phyloP scores from a whole-genome alignment of 2,113 vertebrate genomes.

The Tursiops truncatus region DNA sequence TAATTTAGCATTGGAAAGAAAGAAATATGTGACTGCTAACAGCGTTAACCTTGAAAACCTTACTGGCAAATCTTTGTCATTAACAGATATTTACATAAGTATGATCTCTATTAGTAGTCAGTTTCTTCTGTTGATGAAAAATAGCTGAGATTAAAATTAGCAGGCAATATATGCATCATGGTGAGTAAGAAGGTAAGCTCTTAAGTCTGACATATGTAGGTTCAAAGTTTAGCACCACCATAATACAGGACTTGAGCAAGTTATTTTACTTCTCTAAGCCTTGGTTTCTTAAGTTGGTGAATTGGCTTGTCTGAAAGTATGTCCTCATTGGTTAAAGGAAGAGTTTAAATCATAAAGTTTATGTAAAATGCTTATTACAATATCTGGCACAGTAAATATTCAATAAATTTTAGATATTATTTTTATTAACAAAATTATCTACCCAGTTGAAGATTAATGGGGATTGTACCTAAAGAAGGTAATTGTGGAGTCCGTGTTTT shows the following conservation, averaged over 20 bases:
- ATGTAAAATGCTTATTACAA: background rate
- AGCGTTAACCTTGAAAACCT: constrained; percentile 53
- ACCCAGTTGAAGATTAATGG: background rate
- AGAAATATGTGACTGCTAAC: background rate
- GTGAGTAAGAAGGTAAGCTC: background rate
- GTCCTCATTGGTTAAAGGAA: background rate
- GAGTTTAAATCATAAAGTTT: background rate
- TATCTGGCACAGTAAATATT: background rate
- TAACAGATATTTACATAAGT: constrained; percentile 67
- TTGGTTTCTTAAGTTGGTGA: background rate
- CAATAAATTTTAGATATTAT: background rate
- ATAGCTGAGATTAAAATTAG: background rate
- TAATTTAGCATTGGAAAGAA: constrained; percentile 21
- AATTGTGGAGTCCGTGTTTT: background rate
- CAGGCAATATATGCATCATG: background rate
- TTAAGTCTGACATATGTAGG: background rate
- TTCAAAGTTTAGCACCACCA: background rate
- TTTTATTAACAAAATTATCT: constrained; percentile 8
- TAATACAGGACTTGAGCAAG: background rate
- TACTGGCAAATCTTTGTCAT: constrained; percentile 40
- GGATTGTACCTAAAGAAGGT: background rate
- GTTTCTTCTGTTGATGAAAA: constrained; percentile 35
- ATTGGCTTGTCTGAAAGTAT: background rate
- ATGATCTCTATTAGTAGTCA: constrained; percentile 55
- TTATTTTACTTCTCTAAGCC: constrained; percentile 1